Evolutionary conservation across 2,797 vertebrate genomes (phyloP).

Genomic region (Coreius guichenoti): DNA sequence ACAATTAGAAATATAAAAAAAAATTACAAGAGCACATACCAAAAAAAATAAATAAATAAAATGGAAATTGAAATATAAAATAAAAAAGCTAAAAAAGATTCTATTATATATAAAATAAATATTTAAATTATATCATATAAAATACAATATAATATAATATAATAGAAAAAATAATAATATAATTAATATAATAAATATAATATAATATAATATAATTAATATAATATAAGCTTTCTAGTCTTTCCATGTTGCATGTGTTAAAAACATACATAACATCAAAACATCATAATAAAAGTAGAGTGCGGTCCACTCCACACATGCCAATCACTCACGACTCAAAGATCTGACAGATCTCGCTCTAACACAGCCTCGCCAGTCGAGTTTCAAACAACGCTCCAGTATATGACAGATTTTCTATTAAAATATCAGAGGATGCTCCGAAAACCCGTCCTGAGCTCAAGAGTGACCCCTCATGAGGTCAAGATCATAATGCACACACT

Average conservation of each 20-base stretch:
- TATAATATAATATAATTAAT: too few species aligned
- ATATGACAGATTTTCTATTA: neutral
- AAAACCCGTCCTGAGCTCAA: too few species aligned
- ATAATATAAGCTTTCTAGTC: too few species aligned
- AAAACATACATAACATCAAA: neutral
- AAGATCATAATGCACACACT: slow-evolving; percentile 7
- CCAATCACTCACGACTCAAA: neutral
- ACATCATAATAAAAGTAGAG: neutral
- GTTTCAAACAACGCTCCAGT: neutral
- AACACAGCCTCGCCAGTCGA: neutral
- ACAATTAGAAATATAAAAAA: too few species aligned
- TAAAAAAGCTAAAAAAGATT: too few species aligned
- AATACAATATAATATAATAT: too few species aligned
- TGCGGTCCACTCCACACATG: neutral
- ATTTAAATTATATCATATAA: too few species aligned
- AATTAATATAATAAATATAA: too few species aligned
- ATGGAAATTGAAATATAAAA: neutral
- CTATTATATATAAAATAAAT: too few species aligned
- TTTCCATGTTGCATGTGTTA: neutral
- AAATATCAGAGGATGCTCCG: neutral
- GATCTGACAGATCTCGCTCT: neutral
- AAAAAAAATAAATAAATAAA: neutral
- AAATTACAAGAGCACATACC: neutral
- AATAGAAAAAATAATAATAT: too few species aligned
- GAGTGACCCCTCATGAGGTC: too few species aligned